Base-by-base conservation (phyloP, 2,888 invertebrate species). In the Callinectes sapidus region DNA sequence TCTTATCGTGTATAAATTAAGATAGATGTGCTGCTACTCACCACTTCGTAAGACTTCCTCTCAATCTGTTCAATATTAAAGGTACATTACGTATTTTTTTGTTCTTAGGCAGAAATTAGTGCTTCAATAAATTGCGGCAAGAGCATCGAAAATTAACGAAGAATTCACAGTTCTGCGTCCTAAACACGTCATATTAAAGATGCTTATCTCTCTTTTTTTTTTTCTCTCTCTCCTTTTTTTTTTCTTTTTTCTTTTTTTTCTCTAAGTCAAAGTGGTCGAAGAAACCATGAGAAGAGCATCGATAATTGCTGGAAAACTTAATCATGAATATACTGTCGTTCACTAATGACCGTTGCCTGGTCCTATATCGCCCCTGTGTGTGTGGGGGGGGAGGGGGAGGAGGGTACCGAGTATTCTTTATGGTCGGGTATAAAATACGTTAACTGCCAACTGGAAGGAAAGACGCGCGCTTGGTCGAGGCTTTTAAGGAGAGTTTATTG, bases 401-500 rank as follows among this genome's bases (percentile, higher is more conserved):
- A n/a, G n/a, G n/a, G n/a, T n/a, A n/a, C 81, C 5, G 81, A 32
- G 32, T 35, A 32, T 35, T 32, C 35, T 81, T 81, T 81, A 81
- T 81, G 16, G 16, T n/a, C 81, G 81, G 71, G 81, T 16, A 81
- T 81, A 81, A 81, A 81, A 5, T 81, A 81, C 32, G 35, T 81
- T 35, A 81, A 35, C 81, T 81, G 35, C 23, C 35, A 14, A 81
- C 81, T 35, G 35, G 28, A 81, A 35, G 35, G 81, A 13, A 81
- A 16, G 23, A 81, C 35, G 32, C 13, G 14, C 10, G 32, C 23
- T 71, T 81, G 8, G 81, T 35, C 14, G 32, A 35, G 81, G 81
- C 35, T 16, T 35, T 81, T 81, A 16, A 35, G 81, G 14, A 35
- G 35, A 10, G 81, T 81, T 81, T 81, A 81, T 81, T 81, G 81